phyloP scores from a whole-genome alignment of 2,113 vertebrate species.

The Zootoca vivipara region DNA sequence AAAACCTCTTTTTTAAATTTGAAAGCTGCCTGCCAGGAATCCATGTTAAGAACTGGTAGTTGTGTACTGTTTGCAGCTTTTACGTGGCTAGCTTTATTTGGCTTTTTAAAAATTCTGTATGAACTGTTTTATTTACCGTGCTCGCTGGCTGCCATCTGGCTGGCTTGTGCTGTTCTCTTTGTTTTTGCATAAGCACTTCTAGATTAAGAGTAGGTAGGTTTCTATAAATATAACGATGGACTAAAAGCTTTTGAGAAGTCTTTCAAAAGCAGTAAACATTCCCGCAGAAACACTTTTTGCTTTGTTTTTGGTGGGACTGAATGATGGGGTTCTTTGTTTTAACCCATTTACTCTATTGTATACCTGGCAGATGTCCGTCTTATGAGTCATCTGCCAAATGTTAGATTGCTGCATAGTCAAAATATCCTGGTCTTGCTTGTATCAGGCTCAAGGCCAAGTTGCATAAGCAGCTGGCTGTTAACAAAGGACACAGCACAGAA shows the following conservation, averaged over 20 bases:
- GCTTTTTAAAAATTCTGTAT: conserved; percentile 49
- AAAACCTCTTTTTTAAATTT: background rate
- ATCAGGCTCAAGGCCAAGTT: conserved; percentile 57
- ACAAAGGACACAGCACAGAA: conserved; percentile 51
- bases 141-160: conserved; percentile 65
- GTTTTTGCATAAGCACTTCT: conserved; percentile 29
- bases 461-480: conserved; percentile 58
- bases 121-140: conserved; percentile 65
- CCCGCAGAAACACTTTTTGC: conserved; percentile 64
- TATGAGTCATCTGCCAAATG: conserved; percentile 61
- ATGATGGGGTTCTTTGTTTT: conserved; percentile 65
- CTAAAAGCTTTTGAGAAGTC: conserved; percentile 63
- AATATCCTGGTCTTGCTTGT: conserved; percentile 65
- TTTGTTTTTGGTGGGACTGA: conserved; percentile 39
- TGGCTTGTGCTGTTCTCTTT: conserved; percentile 65
- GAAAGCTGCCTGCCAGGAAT: conserved; percentile 27
- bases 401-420: conserved; percentile 57
- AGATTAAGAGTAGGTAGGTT: conserved; percentile 61
- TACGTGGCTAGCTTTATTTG: conserved; percentile 32
- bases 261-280: conserved; percentile 62
- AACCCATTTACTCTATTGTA: conserved; percentile 59
- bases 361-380: conserved; percentile 47
- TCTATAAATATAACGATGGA: conserved; percentile 61
- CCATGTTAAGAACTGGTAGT: conserved; percentile 39
- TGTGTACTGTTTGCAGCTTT: conserved; percentile 54